Evolutionary conservation across 2,797 vertebrate genomes (phyloP).

Genomic region (Mormyrus proboscirostris): DNA sequence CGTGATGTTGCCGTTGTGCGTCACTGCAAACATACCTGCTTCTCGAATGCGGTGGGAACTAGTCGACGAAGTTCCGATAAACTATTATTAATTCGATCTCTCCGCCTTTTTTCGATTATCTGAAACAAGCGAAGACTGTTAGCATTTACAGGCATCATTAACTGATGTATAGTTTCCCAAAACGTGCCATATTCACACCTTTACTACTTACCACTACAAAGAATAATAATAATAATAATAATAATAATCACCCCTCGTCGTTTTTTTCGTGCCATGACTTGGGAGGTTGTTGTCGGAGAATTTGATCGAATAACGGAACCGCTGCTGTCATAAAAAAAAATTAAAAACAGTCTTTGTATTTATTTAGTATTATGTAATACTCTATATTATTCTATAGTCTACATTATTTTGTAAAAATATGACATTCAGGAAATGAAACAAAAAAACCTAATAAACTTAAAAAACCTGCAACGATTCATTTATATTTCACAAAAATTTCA

Average conservation of each 20-base stretch:
- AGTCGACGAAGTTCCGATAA: slow-evolving; percentile 83
- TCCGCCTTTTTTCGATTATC: slow-evolving; percentile 92
- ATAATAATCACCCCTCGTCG: slow-evolving; percentile 80
- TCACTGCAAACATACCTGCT: slow-evolving; percentile 72
- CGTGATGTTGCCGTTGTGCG: too few species aligned
- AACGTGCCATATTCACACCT: background rate
- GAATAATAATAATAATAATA: slow-evolving; percentile 15
- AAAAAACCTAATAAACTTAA: background rate
- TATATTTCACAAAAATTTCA: background rate
- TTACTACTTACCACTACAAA: background rate
- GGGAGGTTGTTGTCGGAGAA: slow-evolving; percentile 79
- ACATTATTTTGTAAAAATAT: background rate
- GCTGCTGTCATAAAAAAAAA: slow-evolving; percentile 60
- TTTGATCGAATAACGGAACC: slow-evolving; percentile 70
- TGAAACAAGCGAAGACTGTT: slow-evolving; percentile 43
- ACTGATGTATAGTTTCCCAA: background rate
- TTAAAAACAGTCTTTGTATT: background rate
- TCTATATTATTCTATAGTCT: background rate
- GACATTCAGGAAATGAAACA: background rate
- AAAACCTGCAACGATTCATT: background rate
- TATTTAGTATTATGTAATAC: background rate
- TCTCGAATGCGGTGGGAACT: slow-evolving; percentile 88
- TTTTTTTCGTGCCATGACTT: slow-evolving; percentile 87
- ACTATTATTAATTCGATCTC: slow-evolving; percentile 93
- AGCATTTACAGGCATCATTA: background rate